A percentile compares a stretch with the other conserved stretches of the same genome.
These are phyloP conservation scores for Drosophila multiciliata DNA, from an alignment of 2,888 invertebrate species.

Conservation along the genomic window DNA sequence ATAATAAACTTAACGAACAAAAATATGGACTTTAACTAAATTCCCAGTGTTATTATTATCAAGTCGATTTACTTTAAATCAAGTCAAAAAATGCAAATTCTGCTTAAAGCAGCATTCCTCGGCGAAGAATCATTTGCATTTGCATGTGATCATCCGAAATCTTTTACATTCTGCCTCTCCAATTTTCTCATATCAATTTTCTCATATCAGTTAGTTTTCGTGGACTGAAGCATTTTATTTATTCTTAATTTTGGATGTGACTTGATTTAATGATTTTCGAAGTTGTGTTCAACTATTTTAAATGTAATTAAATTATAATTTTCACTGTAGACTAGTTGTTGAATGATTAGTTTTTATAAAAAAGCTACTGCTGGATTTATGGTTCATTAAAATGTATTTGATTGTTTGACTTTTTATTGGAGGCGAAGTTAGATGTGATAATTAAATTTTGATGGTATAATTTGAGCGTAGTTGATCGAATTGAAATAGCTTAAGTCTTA, in stretches of 20 bases:
- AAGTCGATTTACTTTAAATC: not conserved
- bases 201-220: not conserved
- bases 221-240: not conserved
- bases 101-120: constrained; percentile 7
- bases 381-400: not conserved
- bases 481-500: not conserved
- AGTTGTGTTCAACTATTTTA: not conserved
- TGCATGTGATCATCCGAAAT: not conserved
- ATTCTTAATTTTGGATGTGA: not conserved
- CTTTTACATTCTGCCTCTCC: not conserved
- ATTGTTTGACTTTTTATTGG: not conserved
- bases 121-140: not conserved
- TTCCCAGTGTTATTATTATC: not conserved
- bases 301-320: not conserved
- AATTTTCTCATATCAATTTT: too few species aligned
- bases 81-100: not conserved
- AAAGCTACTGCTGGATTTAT: not conserved
- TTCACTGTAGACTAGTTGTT: not conserved
- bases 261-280: not conserved
- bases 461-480: not conserved
- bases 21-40: not conserved
- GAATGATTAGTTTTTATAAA: not conserved
- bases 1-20: not conserved
- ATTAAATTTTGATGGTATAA: not conserved
- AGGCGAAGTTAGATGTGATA: not conserved